Evolutionary conservation across 2,797 vertebrate species (phyloP).

Genomic region (Sebastiscus albofasciatus): DNA sequence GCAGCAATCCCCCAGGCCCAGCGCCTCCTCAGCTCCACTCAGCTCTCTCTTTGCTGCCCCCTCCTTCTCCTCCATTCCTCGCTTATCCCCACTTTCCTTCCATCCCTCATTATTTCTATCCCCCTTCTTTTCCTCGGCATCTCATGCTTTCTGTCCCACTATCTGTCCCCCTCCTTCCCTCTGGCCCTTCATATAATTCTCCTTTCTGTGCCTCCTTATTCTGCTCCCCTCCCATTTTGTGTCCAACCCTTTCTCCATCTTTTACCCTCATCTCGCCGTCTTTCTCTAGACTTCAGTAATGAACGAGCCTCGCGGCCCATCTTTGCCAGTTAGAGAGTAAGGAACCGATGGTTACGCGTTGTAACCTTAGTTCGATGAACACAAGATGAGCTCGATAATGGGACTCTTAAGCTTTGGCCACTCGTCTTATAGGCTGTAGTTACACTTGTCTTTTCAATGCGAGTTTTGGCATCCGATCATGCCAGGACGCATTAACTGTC

Average conservation of each 20-base stretch:
- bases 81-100: conserved; percentile 68
- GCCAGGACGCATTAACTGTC: neutral
- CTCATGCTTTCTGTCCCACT: conserved; percentile 58
- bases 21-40: conserved; percentile 68
- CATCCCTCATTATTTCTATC: conserved; percentile 68
- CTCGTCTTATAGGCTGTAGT: neutral
- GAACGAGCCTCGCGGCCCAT: conserved; percentile 20
- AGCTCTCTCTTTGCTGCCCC: conserved; percentile 55
- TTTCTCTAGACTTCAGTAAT: conserved; percentile 35
- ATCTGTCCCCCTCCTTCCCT: conserved; percentile 47
- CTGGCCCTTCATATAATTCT: conserved; percentile 52
- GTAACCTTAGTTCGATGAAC: conserved; percentile 7
- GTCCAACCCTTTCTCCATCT: conserved; percentile 31
- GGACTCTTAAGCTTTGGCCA: neutral
- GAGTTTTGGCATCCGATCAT: neutral
- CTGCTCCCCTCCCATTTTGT: conserved; percentile 32
- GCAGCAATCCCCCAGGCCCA: conserved; percentile 73
- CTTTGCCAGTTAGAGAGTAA: neutral
- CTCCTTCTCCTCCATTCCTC: conserved; percentile 48
- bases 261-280: conserved; percentile 18
- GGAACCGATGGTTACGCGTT: neutral
- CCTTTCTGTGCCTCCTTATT: conserved; percentile 37
- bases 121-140: conserved; percentile 55
- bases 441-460: neutral
- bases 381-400: neutral